Conservation (phyloP, 1,140 invertebrate genomes). For the Brachionus rubens region DNA sequence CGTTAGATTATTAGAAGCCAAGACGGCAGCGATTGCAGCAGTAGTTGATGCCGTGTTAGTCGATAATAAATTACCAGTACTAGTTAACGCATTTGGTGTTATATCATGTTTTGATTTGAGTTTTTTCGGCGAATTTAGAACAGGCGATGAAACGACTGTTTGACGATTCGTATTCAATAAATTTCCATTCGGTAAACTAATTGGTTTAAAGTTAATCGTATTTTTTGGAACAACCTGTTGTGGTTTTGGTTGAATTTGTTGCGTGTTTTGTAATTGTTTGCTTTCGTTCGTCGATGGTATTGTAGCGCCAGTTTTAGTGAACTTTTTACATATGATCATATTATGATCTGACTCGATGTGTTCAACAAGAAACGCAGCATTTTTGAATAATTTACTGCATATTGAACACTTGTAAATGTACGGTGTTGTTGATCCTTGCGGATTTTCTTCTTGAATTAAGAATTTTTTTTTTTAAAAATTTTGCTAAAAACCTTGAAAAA, state of each 20-base stretch:
- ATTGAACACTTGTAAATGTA: conserved; percentile 36
- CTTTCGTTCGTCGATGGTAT: not conserved
- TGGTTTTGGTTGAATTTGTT: conserved; percentile 4
- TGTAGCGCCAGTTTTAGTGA: conserved; percentile 24
- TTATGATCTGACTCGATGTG: conserved; percentile 31
- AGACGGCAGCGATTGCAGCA: not conserved
- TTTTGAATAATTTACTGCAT: conserved; percentile 22
- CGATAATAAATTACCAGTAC: not conserved
- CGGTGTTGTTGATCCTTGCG: not conserved
- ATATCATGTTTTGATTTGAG: conserved; percentile 10
- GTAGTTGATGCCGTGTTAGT: not conserved
- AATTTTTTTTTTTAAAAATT: not conserved
- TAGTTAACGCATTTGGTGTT: not conserved
- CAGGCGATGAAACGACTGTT: not conserved
- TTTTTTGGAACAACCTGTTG: conserved; percentile 9
- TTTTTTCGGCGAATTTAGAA: not conserved
- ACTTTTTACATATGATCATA: conserved; percentile 33
- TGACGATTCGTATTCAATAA: not conserved
- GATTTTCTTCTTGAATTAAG: not conserved
- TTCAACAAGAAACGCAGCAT: conserved; percentile 18
- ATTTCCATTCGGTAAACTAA: not conserved
- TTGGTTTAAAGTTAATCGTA: conserved; percentile 22
- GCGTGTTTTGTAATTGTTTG: not conserved
- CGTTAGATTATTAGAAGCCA: not conserved
- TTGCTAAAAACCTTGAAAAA: not conserved